Evolutionary conservation across 2,113 vertebrate genomes (phyloP).

Genomic region (Pituophis catenifer): DNA sequence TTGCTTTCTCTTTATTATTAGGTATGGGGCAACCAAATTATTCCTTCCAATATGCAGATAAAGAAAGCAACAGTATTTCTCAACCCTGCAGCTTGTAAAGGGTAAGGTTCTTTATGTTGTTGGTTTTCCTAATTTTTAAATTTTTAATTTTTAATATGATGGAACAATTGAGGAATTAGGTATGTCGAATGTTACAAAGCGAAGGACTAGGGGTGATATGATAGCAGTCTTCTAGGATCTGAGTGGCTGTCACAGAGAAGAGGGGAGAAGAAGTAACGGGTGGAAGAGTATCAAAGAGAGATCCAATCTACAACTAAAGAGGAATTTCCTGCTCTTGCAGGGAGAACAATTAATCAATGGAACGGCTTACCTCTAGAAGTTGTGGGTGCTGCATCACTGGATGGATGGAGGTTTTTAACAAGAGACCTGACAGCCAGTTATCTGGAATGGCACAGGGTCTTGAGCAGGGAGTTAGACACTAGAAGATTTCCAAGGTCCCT

Average conservation of each 20-base stretch:
- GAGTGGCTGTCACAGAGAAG: neutral
- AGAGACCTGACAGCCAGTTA: neutral
- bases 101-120: conserved; percentile 68
- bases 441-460: neutral
- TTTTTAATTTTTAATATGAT: neutral
- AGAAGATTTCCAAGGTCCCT: neutral
- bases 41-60: conserved; percentile 77
- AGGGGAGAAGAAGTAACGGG: neutral
- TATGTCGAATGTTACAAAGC: neutral
- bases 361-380: neutral
- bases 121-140: neutral
- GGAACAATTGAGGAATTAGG: neutral
- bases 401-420: neutral
- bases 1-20: conserved; percentile 55
- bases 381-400: neutral
- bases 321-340: neutral
- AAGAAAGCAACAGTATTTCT: conserved; percentile 95
- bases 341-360: neutral
- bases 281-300: neutral
- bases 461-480: neutral
- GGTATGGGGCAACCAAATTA: conserved; percentile 86
- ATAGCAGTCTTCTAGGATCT: neutral
- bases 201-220: neutral
- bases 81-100: conserved; percentile 90
- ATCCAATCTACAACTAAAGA: neutral